A percentile compares a stretch with the other conserved stretches of the same genome.
phyloP scores from a whole-genome alignment of 2,797 vertebrate species.

The Nasua narica region DNA sequence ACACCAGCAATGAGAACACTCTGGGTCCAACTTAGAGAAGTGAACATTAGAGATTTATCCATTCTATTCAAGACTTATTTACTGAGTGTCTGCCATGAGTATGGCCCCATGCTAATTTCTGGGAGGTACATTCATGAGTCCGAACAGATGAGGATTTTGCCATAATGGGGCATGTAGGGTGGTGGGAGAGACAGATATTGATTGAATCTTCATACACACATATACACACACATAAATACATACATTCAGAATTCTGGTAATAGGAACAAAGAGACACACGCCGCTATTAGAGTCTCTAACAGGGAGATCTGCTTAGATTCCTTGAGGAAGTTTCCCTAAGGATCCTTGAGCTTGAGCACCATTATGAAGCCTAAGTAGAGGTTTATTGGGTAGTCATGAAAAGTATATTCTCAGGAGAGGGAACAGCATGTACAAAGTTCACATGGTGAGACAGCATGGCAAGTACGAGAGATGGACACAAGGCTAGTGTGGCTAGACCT shows the following conservation, averaged over 20 bases:
- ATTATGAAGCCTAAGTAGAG: neutral
- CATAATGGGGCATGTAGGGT: neutral
- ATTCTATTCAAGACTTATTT: slow-evolving; percentile 22
- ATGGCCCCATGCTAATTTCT: neutral
- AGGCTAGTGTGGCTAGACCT: neutral
- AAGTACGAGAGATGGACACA: neutral
- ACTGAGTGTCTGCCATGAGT: neutral
- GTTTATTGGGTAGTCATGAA: neutral
- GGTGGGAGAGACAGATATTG: neutral
- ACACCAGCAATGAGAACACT: neutral
- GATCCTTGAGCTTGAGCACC: neutral
- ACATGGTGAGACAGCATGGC: neutral
- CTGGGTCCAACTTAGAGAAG: neutral
- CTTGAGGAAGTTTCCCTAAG: neutral
- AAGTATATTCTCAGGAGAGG: neutral
- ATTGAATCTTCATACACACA: neutral
- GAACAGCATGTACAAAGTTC: neutral
- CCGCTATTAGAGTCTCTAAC: neutral
- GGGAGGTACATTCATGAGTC: neutral
- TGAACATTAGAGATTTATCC: neutral
- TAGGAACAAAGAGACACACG: neutral
- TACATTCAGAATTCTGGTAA: neutral
- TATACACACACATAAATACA: neutral
- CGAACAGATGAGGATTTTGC: neutral
- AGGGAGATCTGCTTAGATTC: neutral